Conservation (phyloP, 2,113 vertebrate genomes). For the Naja naja region DNA sequence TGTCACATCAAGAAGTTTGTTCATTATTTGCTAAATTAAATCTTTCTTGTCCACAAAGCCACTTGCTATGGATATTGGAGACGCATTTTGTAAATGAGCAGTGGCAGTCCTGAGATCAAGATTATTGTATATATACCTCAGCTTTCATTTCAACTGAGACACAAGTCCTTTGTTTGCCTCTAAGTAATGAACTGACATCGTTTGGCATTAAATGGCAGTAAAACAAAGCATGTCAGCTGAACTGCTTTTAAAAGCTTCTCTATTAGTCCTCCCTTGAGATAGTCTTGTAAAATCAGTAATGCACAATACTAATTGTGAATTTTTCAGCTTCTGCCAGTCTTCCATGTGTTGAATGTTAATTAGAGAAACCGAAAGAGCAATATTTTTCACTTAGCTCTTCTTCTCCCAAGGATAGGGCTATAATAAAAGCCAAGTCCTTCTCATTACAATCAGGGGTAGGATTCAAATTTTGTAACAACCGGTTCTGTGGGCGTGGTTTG, state of each 20-base stretch:
- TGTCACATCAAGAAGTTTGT: conserved; percentile 3
- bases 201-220: conserved; percentile 41
- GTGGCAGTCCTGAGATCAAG: neutral
- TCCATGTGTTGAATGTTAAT: conserved; percentile 38
- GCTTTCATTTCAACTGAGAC: conserved; percentile 40
- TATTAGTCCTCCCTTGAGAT: neutral
- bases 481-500: too few relatives aligned
- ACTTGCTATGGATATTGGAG: conserved; percentile 7
- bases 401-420: neutral
- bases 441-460: neutral
- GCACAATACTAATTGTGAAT: conserved; percentile 34
- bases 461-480: too few relatives aligned
- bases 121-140: conserved; percentile 5
- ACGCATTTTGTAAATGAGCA: neutral
- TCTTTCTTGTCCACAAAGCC: neutral
- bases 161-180: conserved; percentile 29
- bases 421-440: neutral
- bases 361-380: conserved; percentile 29
- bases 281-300: conserved; percentile 33
- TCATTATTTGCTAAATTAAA: conserved; percentile 11
- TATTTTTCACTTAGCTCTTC: conserved; percentile 23
- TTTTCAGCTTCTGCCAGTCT: conserved; percentile 39
- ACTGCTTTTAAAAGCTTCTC: conserved; percentile 42
- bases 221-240: conserved; percentile 44
- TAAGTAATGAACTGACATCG: conserved; percentile 46